Percentiles rank a stretch among this genome's conserved stretches.
phyloP scores from a whole-genome alignment of 2,888 invertebrate species.

The Meteorus cinctellus region DNA sequence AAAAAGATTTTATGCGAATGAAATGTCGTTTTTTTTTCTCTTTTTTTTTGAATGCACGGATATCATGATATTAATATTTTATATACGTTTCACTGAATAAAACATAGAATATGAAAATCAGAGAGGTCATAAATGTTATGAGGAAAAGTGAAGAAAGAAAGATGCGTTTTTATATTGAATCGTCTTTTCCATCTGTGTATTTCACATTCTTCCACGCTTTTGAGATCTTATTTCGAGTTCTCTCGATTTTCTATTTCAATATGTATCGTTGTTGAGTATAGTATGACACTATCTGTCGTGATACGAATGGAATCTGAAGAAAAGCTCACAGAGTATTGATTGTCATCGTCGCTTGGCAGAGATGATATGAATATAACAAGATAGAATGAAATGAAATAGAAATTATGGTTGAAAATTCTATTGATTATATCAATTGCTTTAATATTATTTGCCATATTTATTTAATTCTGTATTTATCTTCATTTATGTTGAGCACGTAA shows the following conservation, averaged over 20 bases:
- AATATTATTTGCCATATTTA: neutral
- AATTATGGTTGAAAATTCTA: neutral
- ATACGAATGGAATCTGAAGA: neutral
- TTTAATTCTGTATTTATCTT: neutral
- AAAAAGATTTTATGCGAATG: neutral
- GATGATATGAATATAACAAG: neutral
- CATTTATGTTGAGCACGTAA: neutral
- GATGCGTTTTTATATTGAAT: neutral
- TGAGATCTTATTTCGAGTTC: neutral
- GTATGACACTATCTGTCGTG: neutral
- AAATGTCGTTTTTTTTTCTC: neutral
- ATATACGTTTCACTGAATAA: slow-evolving; percentile 1
- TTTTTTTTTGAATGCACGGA: neutral
- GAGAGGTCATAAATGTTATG: neutral
- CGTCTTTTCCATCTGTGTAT: neutral
- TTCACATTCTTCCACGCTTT: neutral
- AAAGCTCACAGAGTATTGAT: neutral
- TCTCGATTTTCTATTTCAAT: neutral
- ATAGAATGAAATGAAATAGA: neutral
- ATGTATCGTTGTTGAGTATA: neutral
- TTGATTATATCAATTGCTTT: neutral
- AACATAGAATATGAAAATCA: neutral
- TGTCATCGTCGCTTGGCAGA: neutral
- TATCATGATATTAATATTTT: slow-evolving; percentile 9
- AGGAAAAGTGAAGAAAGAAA: neutral